phyloP scores from a whole-genome alignment of 92 coral and sea anemone species.

The Scolanthus callimorphus region DNA sequence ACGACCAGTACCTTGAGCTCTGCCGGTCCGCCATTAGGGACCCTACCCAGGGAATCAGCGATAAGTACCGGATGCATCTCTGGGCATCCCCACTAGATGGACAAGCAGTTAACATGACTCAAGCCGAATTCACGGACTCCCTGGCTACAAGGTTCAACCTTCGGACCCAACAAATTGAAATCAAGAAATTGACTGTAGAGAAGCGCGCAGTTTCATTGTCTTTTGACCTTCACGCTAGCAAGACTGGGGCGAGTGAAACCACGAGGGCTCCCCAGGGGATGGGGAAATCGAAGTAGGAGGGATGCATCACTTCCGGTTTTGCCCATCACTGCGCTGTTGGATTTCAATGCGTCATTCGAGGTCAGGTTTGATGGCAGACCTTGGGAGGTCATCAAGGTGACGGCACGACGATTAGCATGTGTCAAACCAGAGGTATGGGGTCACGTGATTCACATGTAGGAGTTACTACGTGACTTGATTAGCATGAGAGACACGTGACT shows the following conservation, averaged over 20 bases:
- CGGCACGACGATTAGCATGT: slow-evolving; percentile 59
- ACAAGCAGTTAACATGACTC: slow-evolving; percentile 23
- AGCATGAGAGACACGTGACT: too few relatives aligned
- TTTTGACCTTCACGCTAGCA: slow-evolving; percentile 49
- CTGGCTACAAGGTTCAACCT: slow-evolving; percentile 27
- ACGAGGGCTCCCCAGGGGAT: too few relatives aligned
- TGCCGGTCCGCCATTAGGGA: slow-evolving; percentile 32
- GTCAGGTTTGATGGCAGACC: slow-evolving; percentile 21
- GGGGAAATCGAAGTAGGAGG: background rate
- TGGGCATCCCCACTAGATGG: slow-evolving; percentile 58
- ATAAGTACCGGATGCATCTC: slow-evolving; percentile 54
- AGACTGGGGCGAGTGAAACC: background rate
- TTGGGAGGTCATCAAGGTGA: slow-evolving; percentile 59
- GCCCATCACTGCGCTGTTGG: slow-evolving; percentile 22
- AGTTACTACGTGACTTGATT: too few relatives aligned
- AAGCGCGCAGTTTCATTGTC: slow-evolving; percentile 11
- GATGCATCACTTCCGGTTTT: background rate
- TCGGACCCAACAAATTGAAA: slow-evolving; percentile 33
- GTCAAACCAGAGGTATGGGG: slow-evolving; percentile 25
- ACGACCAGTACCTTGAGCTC: slow-evolving; percentile 59
- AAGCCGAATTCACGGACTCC: slow-evolving; percentile 26
- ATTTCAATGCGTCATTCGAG: slow-evolving; percentile 48
- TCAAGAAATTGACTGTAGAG: slow-evolving; percentile 11
- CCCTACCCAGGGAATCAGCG: slow-evolving; percentile 57
- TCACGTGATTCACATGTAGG: too few relatives aligned